Base-by-base conservation (phyloP, 1,140 invertebrate species). In the Octopus sinensis region DNA sequence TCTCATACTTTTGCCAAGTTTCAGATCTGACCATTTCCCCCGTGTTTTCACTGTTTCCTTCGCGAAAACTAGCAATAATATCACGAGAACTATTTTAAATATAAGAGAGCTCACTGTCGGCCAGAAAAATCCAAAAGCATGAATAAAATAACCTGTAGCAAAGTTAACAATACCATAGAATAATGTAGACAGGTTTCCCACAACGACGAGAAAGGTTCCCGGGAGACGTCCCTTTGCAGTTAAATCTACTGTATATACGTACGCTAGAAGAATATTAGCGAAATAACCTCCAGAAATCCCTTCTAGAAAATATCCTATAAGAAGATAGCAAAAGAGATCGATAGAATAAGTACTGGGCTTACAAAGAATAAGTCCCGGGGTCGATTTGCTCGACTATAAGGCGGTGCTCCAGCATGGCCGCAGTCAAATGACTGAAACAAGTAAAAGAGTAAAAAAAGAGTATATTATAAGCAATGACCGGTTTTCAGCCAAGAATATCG, bases 301-400 rank as follows among this genome's bases (percentile, higher is more conserved):
- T 7, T 81, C 80, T 6, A 81, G 7, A 51, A 81, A 54, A 54
- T 77, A 53, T 12, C 73, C 80, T 53, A 81, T 77, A 23, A 51
- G 17, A 3, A 81, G 71, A 5, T 54, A 77, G 51, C 51, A n/a
- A n/a, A n/a, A n/a, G n/a, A n/a, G n/a, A n/a, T n/a, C n/a, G n/a
- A n/a, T n/a, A n/a, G n/a, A n/a, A n/a, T n/a, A n/a, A n/a, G n/a
- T n/a, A n/a, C n/a, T n/a, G n/a, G n/a, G n/a, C n/a, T n/a, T n/a
- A n/a, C n/a, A n/a, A n/a, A n/a, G n/a, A n/a, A n/a, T n/a, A n/a
- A n/a, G n/a, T n/a, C n/a, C n/a, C n/a, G n/a, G n/a, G n/a, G n/a
- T n/a, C n/a, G n/a, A n/a, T n/a, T n/a, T n/a, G n/a, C n/a, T n/a
- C n/a, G n/a, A n/a, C n/a, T n/a, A n/a, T n/a, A n/a, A n/a, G n/a